A percentile compares a stretch with the other conserved stretches of the same genome.
Evolutionary conservation across 2,113 vertebrate species (phyloP).

Genomic region (Coryphaenoides rupestris): DNA sequence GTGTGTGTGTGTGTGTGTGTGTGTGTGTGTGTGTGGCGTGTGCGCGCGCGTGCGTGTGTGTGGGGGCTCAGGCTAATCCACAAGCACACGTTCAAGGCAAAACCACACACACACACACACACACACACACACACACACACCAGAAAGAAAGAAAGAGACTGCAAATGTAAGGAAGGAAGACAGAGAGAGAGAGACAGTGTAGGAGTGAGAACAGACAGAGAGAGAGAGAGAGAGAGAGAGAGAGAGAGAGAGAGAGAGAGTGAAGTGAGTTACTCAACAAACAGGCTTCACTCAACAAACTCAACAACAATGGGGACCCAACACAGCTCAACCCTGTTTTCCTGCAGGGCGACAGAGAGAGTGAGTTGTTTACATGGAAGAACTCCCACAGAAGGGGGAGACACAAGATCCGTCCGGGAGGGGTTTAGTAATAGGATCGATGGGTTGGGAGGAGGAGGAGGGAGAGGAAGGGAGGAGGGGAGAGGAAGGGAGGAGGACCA

Average conservation of each 20-base stretch:
- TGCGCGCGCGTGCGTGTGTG: background rate
- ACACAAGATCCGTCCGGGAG: background rate
- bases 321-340: too few species aligned
- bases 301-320: too few species aligned
- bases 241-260: background rate
- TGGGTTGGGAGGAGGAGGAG: too few species aligned
- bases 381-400: background rate
- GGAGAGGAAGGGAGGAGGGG: background rate
- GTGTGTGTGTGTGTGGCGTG: too few species aligned
- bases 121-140: conserved; percentile 2
- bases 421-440: background rate
- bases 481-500: background rate
- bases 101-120: background rate
- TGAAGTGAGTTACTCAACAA: too few species aligned
- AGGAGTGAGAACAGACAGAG: too few species aligned
- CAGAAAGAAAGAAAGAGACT: too few species aligned
- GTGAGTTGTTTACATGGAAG: conserved; percentile 5
- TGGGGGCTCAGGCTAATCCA: conserved; percentile 10
- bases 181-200: too few species aligned
- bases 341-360: too few species aligned
- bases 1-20: too few species aligned
- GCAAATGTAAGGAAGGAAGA: background rate
- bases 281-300: too few species aligned
- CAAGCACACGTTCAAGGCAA: conserved; percentile 5
- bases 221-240: too few species aligned